These are phyloP conservation scores for Idris sp. DNA, from an alignment of 1,140 invertebrate species.

Conservation along the genomic window DNA sequence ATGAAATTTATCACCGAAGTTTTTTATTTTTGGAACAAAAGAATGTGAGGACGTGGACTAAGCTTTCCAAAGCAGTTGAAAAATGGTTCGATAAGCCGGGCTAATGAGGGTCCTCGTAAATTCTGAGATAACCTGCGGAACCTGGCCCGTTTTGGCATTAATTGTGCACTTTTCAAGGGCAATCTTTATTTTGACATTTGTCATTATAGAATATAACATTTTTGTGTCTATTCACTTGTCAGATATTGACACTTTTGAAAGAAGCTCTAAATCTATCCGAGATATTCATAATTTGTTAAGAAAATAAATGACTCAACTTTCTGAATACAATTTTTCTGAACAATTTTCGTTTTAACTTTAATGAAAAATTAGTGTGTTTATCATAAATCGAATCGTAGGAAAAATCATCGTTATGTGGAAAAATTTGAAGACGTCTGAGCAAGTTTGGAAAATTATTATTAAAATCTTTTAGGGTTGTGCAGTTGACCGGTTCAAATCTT, in stretches of 20 bases:
- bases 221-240: slow-evolving; percentile 46
- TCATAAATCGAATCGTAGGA: too few species aligned
- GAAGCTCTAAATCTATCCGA: slow-evolving; percentile 45
- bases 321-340: slow-evolving; percentile 1
- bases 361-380: too few species aligned
- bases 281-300: slow-evolving; percentile 20
- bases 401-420: too few species aligned
- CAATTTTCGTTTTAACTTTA: too few species aligned
- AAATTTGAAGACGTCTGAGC: too few species aligned
- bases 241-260: slow-evolving; percentile 37
- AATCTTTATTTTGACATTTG: slow-evolving; percentile 37
- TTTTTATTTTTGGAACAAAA: not conserved
- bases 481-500: too few species aligned
- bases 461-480: too few species aligned
- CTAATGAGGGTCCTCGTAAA: slow-evolving; percentile 72
- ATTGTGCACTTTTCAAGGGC: slow-evolving; percentile 32
- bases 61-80: slow-evolving; percentile 33
- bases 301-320: slow-evolving; percentile 38
- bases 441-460: too few species aligned
- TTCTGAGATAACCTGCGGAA: slow-evolving; percentile 46
- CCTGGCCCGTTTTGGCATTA: slow-evolving; percentile 68
- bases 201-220: slow-evolving; percentile 36
- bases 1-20: too few species aligned
- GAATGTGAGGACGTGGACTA: slow-evolving; percentile 12
- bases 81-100: slow-evolving; percentile 65